Conservation (phyloP, 2,888 invertebrate genomes). For the Carterocephalus palaemon region DNA sequence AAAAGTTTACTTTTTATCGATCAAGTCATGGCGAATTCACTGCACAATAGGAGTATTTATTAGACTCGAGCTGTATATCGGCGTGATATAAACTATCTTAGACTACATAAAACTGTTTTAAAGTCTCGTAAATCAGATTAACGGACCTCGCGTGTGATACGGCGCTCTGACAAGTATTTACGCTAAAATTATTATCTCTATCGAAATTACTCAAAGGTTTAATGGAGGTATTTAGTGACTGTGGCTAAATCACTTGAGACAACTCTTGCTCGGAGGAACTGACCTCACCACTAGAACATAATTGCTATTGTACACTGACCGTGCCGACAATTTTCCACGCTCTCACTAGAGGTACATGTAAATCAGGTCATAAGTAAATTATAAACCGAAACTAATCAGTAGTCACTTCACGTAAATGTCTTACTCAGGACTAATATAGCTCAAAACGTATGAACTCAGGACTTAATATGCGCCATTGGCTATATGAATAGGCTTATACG, state of each 20-base stretch:
- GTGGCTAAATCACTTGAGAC: conserved; percentile 13
- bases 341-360: conserved; percentile 37
- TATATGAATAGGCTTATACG: too few species aligned
- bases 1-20: conserved; percentile 48
- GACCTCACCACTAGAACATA: conserved; percentile 21
- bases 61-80: conserved; percentile 58
- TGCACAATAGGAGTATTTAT: conserved; percentile 55
- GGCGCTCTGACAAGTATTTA: conserved; percentile 22
- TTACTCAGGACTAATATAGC: too few species aligned
- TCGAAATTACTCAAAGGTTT: conserved; percentile 15
- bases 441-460: too few species aligned
- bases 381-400: conserved; percentile 2
- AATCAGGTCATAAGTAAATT: conserved; percentile 16
- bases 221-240: conserved; percentile 14
- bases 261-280: conserved; percentile 4
- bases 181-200: conserved; percentile 16
- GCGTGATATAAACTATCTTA: conserved; percentile 44
- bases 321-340: conserved; percentile 44
- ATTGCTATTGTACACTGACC: conserved; percentile 21
- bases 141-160: conserved; percentile 19
- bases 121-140: conserved; percentile 19
- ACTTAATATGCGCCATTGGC: too few species aligned
- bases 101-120: conserved; percentile 30
- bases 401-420: too few species aligned
- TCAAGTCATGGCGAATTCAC: conserved; percentile 56